phyloP scores from a whole-genome alignment of 2,113 vertebrate genomes.

The Rhinichthys klamathensis region DNA sequence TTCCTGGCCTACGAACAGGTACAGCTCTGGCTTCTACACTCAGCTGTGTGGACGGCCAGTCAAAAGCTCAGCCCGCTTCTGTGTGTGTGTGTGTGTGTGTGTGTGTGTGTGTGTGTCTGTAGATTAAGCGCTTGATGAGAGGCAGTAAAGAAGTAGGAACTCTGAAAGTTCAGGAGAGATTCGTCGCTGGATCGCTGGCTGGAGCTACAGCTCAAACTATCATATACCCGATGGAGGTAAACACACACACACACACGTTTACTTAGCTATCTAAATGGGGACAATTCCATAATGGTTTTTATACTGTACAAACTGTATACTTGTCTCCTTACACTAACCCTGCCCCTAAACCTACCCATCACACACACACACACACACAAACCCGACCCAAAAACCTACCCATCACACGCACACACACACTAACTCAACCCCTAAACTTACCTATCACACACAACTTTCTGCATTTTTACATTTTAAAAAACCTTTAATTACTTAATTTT shows the following conservation, averaged over 20 bases:
- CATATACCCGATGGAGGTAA: slow-evolving; percentile 92
- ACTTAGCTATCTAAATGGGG: too few species aligned
- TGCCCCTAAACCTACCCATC: too few species aligned
- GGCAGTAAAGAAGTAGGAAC: slow-evolving; percentile 73
- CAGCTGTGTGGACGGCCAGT: not conserved
- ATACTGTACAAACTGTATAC: too few species aligned
- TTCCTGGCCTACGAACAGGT: slow-evolving; percentile 86
- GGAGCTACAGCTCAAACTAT: slow-evolving; percentile 87
- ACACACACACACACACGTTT: slow-evolving; percentile 36
- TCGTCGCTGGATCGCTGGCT: slow-evolving; percentile 86
- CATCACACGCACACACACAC: too few species aligned
- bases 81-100: slow-evolving; percentile 12
- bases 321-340: too few species aligned
- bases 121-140: slow-evolving; percentile 85
- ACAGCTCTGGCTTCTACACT: not conserved
- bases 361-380: too few species aligned
- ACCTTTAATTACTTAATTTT: too few species aligned
- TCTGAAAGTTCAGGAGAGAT: slow-evolving; percentile 82
- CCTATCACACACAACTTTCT: too few species aligned
- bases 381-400: too few species aligned
- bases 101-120: slow-evolving; percentile 45
- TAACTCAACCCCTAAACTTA: too few species aligned
- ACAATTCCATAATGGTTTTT: too few species aligned
- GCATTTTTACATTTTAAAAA: too few species aligned
- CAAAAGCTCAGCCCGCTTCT: not conserved